Evolutionary conservation across 2,797 vertebrate species (phyloP).

Genomic region (Acanthopagrus latus): DNA sequence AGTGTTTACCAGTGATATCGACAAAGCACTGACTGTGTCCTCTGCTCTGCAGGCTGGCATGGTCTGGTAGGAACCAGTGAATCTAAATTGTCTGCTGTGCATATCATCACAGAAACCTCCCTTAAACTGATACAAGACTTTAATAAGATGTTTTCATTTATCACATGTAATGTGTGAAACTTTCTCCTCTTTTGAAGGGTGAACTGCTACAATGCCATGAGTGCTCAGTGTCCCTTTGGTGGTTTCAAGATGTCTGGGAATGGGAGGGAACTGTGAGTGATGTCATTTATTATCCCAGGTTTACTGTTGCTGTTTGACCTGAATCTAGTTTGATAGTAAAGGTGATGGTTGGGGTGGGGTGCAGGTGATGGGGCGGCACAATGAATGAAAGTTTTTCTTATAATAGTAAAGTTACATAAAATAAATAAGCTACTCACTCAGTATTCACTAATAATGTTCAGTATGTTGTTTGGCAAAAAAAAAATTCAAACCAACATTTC

Average conservation of each 20-base stretch:
- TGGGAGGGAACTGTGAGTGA: constrained; percentile 92
- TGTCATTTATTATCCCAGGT: not conserved
- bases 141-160: not conserved
- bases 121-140: not conserved
- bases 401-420: too few relatives aligned
- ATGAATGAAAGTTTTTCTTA: not conserved
- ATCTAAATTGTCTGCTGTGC: not conserved
- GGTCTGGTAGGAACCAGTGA: constrained; percentile 86
- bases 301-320: not conserved
- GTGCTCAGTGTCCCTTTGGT: constrained; percentile 89
- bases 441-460: too few relatives aligned
- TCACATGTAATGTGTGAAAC: not conserved
- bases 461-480: too few relatives aligned
- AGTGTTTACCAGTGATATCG: constrained; percentile 90
- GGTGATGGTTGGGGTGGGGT: not conserved
- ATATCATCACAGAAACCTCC: not conserved
- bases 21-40: constrained; percentile 89
- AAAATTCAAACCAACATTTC: too few relatives aligned
- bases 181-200: constrained; percentile 81
- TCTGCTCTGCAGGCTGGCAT: constrained; percentile 90
- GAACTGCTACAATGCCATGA: constrained; percentile 89
- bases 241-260: constrained; percentile 97
- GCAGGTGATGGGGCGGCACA: not conserved
- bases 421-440: too few relatives aligned
- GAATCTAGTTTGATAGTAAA: not conserved